Base-by-base conservation (phyloP, 2,113 vertebrate genomes). In the Nyctibius bracteatus region DNA sequence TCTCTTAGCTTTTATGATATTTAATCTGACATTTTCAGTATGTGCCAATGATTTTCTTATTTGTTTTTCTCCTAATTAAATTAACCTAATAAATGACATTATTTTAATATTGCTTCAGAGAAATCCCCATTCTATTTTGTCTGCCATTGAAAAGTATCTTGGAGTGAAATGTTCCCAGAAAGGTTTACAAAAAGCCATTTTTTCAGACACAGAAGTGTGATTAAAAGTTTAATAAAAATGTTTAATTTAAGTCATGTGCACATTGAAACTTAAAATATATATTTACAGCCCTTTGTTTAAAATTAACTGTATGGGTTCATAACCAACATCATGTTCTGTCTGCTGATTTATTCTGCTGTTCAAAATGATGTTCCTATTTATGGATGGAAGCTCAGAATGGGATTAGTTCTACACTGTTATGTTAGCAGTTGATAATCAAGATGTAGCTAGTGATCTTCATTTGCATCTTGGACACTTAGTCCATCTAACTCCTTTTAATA, bases 21-120 rank as follows among this genome's bases (percentile, higher is more conserved):
- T 95, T 85, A 89, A 92, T 88, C 68, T 86, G 90, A 94, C 55
- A 54, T 80, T 92, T 97, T 90, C 75, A 86, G 93, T 83, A 84
- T 59, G 84, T 93, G 57, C 24, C 87, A 90, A 61, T 72, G 71
- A 88, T 66, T 86, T 92, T 74, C 70, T 58, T 85, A 27, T 21
- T n/a, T 74, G 75, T 77, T 91, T 94, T 89, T 39, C 63, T 61
- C 44, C 63, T 90, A 94, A 71, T 75, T 87, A 88, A 80, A 94
- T 94, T 91, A 88, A 81, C 21, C 39, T 78, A 84, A 58, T 81
- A 84, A 94, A 84, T 84, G 6, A 8, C 47, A 67, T 62, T 66
- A 43, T 88, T 95, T 93, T 83, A 59, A 31, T 57, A 55, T 86
- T 83, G 46, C 46, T 65, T 91, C 31, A 43, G 74, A 80, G 71